Evolutionary conservation across 92 coral and sea anemone species (phyloP).

Genomic region (Epizoanthus stellaris): DNA sequence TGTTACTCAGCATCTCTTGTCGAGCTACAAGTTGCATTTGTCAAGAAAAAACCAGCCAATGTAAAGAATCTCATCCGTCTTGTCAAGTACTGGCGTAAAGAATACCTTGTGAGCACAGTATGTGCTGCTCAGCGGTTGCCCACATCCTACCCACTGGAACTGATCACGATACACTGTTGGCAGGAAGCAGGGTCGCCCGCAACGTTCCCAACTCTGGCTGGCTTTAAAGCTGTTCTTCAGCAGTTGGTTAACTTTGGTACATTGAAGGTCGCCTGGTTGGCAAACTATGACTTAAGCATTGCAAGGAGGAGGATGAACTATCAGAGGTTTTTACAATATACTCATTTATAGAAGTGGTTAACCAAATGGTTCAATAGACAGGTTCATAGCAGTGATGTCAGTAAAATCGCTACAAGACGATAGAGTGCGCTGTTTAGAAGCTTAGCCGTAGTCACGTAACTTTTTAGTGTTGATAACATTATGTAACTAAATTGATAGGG

Average conservation of each 20-base stretch:
- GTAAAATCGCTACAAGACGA: too few species aligned
- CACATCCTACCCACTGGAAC: conserved; percentile 63
- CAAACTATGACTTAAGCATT: not conserved
- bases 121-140: conserved; percentile 16
- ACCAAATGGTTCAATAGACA: too few species aligned
- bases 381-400: too few species aligned
- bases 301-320: not conserved
- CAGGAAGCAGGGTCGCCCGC: conserved; percentile 38
- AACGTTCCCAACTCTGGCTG: conserved; percentile 40
- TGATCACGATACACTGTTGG: conserved; percentile 64
- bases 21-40: conserved; percentile 49
- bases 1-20: conserved; percentile 62
- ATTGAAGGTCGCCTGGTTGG: not conserved
- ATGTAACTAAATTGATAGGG: too few species aligned
- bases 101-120: not conserved
- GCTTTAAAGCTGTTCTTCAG: conserved; percentile 46
- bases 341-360: too few species aligned
- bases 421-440: too few species aligned
- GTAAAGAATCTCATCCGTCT: conserved; percentile 72
- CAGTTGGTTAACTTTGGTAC: not conserved
- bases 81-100: conserved; percentile 56
- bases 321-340: too few species aligned
- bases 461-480: too few species aligned
- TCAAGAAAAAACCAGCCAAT: conserved; percentile 52
- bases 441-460: too few species aligned